Conservation (phyloP, 1,140 invertebrate species). For the Drosophila kohkoa region DNA sequence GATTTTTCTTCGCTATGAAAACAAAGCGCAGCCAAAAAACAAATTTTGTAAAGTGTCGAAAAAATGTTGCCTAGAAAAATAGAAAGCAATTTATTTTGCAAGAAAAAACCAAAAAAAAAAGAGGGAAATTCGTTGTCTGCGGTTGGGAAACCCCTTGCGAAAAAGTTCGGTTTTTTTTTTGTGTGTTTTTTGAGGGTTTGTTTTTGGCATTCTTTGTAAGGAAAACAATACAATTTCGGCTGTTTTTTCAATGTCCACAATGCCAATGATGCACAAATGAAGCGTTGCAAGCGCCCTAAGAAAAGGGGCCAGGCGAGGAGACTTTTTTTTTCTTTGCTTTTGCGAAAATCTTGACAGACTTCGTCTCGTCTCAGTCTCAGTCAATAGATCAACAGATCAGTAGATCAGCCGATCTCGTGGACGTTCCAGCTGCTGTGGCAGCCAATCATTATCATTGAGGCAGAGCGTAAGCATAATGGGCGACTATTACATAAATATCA, state of each 20-base stretch:
- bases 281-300: constrained; percentile 57
- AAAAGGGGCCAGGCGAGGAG: constrained; percentile 1
- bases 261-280: constrained; percentile 69
- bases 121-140: constrained; percentile 41
- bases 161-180: constrained; percentile 37
- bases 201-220: constrained; percentile 74
- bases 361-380: constrained; percentile 11
- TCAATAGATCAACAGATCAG: constrained; percentile 21
- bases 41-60: constrained; percentile 50
- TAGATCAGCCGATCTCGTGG: neutral
- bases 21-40: constrained; percentile 13
- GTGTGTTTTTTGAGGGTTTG: constrained; percentile 62
- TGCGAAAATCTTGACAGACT: constrained; percentile 3
- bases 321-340: neutral
- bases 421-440: neutral
- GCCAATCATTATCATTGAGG: neutral
- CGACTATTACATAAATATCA: constrained; percentile 16
- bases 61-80: constrained; percentile 45
- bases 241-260: constrained; percentile 56
- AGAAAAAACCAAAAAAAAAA: constrained; percentile 7
- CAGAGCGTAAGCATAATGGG: neutral
- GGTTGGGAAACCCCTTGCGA: constrained; percentile 70
- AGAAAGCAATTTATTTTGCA: constrained; percentile 44
- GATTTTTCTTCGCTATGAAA: constrained; percentile 65
- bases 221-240: constrained; percentile 64